phyloP scores from a whole-genome alignment of 2,113 vertebrate species.

The Propithecus coquereli region DNA sequence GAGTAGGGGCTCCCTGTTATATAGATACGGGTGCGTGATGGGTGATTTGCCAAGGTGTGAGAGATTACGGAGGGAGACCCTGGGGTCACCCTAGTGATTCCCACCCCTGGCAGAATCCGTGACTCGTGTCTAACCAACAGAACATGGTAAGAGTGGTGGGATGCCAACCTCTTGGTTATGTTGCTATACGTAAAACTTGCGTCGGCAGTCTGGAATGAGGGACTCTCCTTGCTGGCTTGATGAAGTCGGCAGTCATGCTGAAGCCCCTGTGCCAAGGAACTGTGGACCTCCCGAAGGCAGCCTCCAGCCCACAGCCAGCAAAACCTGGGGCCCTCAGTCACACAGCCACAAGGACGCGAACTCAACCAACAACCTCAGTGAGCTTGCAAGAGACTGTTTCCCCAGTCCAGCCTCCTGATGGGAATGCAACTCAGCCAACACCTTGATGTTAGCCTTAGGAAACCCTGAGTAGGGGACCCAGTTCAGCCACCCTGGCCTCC shows the following conservation, averaged over 20 bases:
- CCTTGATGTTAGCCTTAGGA: neutral
- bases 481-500: neutral
- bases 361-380: neutral
- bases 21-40: rapidly evolving
- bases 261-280: neutral
- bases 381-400: neutral
- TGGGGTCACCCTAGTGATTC: neutral
- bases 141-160: neutral
- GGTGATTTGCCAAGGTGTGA: neutral
- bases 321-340: neutral
- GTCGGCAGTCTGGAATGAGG: neutral
- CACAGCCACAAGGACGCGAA: neutral
- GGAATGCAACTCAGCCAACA: neutral
- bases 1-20: neutral
- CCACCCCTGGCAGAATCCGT: neutral
- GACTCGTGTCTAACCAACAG: neutral
- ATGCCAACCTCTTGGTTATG: neutral
- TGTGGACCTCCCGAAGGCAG: neutral
- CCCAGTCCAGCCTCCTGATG: neutral
- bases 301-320: neutral
- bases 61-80: neutral
- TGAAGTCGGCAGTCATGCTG: neutral
- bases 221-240: neutral
- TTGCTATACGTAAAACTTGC: neutral
- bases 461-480: neutral